phyloP scores from a whole-genome alignment of 2,888 invertebrate genomes.

The Galeruca laticollis region DNA sequence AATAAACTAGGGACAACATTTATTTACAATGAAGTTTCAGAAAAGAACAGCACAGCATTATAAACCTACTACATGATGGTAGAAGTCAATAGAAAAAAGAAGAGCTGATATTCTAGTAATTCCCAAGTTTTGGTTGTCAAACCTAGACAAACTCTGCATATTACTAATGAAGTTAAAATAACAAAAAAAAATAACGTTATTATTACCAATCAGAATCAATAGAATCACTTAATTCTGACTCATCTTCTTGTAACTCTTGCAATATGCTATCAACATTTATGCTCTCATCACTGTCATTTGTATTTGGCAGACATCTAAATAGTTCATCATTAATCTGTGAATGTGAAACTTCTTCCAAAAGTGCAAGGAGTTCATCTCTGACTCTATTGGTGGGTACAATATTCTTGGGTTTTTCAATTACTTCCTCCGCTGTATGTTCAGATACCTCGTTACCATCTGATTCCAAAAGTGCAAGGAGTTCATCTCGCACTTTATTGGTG shows the following conservation, averaged over 20 bases:
- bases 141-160: neutral
- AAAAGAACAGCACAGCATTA: too few species aligned
- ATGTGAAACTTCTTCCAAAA: conserved; percentile 34
- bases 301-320: neutral
- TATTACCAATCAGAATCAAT: conserved; percentile 16
- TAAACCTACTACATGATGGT: too few species aligned
- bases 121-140: neutral
- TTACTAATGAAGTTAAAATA: neutral
- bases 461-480: conserved; percentile 35
- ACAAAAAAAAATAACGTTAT: neutral
- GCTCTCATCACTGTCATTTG: conserved; percentile 13
- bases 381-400: neutral
- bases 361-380: conserved; percentile 37
- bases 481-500: conserved; percentile 24
- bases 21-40: too few species aligned
- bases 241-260: conserved; percentile 25
- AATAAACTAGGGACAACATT: too few species aligned
- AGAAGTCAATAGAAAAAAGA: too few species aligned
- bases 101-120: too few species aligned
- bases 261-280: conserved; percentile 32
- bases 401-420: neutral
- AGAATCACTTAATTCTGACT: conserved; percentile 28
- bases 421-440: neutral
- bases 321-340: neutral
- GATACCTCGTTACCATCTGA: neutral